Conservation (phyloP, 1,140 invertebrate genomes). For the Drosophila micromelanica region DNA sequence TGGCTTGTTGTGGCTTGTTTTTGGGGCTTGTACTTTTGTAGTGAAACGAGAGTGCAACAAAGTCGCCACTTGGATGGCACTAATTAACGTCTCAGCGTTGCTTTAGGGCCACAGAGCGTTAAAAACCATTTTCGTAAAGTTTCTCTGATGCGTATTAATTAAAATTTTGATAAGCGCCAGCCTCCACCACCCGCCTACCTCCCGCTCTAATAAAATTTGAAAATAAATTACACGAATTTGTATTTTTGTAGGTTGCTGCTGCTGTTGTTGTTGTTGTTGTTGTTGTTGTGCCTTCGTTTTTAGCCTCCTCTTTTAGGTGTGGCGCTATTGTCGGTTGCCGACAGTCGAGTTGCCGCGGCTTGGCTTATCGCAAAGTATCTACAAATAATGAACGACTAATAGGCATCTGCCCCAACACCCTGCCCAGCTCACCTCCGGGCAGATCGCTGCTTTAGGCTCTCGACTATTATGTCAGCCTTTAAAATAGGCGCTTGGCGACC, state of each 20-base stretch:
- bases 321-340: slow-evolving; percentile 51
- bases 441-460: slow-evolving; percentile 14
- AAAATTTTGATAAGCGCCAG: slow-evolving; percentile 77
- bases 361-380: slow-evolving; percentile 75
- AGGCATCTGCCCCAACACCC: slow-evolving; percentile 46
- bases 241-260: slow-evolving; percentile 55
- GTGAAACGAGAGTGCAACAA: slow-evolving; percentile 53
- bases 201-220: slow-evolving; percentile 67
- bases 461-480: slow-evolving; percentile 62
- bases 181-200: not conserved
- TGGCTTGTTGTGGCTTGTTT: slow-evolving; percentile 50
- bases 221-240: slow-evolving; percentile 80
- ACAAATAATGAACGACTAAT: slow-evolving; percentile 80
- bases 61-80: slow-evolving; percentile 72
- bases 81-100: slow-evolving; percentile 75
- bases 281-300: slow-evolving; percentile 15
- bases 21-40: slow-evolving; percentile 44
- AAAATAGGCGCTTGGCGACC: slow-evolving; percentile 52
- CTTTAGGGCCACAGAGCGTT: slow-evolving; percentile 54
- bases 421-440: slow-evolving; percentile 4
- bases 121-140: slow-evolving; percentile 67
- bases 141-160: slow-evolving; percentile 80
- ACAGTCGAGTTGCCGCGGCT: slow-evolving; percentile 28
- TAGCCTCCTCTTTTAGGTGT: slow-evolving; percentile 55
- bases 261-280: slow-evolving; percentile 52